phyloP scores from a whole-genome alignment of 2,797 vertebrate species.

The Euphonia xanthogaster region DNA sequence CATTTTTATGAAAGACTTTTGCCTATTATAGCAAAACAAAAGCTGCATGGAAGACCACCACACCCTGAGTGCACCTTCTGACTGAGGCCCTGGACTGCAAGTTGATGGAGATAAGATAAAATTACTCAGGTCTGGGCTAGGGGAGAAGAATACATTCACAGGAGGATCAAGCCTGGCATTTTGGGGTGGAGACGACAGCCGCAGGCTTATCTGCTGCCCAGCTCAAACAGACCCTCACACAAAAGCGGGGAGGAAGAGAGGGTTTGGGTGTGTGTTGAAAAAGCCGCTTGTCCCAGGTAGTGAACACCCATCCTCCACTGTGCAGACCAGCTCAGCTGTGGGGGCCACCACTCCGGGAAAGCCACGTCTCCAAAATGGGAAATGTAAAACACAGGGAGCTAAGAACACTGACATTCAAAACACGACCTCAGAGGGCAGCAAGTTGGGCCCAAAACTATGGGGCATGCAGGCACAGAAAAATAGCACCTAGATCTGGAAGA shows the following conservation, averaged over 20 bases:
- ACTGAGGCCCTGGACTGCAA: neutral
- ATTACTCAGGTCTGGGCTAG: neutral
- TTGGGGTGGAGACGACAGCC: neutral
- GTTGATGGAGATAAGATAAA: neutral
- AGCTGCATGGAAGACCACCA: neutral
- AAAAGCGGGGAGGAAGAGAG: neutral
- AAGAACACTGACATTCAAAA: neutral
- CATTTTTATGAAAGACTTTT: neutral
- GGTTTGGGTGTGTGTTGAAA: neutral
- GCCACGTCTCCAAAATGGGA: neutral
- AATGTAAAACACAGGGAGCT: neutral
- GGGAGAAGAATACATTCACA: neutral
- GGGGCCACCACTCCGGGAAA: too few relatives aligned
- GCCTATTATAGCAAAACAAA: neutral
- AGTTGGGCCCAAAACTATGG: neutral
- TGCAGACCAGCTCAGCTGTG: neutral
- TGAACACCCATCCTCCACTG: neutral
- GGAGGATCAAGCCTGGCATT: neutral
- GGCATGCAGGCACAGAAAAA: neutral
- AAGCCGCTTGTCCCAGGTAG: neutral
- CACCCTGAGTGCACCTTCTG: neutral
- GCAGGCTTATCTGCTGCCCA: neutral
- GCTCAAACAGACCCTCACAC: rapidly evolving
- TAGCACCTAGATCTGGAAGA: neutral
- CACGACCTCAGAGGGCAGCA: neutral